Conservation (phyloP, 2,888 invertebrate species). For the Lepidochrysops patricia region DNA sequence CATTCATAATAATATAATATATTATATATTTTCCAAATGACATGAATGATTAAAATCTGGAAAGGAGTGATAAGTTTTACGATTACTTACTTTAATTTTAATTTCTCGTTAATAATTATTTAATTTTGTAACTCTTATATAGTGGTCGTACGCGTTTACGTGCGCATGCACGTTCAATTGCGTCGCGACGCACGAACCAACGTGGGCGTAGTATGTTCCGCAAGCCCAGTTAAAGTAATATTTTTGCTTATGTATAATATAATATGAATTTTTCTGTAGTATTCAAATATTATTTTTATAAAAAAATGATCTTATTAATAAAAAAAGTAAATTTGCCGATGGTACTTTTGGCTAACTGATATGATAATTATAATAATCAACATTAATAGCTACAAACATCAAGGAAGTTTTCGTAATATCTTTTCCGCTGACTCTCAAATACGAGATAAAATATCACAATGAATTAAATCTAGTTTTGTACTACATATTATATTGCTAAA, state of each 20-base stretch:
- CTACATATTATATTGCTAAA: slow-evolving; percentile 1
- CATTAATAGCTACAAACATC: background rate
- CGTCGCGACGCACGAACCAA: background rate
- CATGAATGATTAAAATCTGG: background rate
- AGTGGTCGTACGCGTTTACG: background rate
- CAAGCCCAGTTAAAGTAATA: background rate
- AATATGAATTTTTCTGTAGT: background rate
- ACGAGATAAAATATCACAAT: background rate
- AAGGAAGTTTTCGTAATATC: background rate
- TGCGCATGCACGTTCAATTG: too few relatives aligned
- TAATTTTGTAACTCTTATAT: background rate
- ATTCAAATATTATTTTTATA: background rate
- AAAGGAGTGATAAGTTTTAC: background rate
- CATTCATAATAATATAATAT: too few relatives aligned
- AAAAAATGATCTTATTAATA: background rate
- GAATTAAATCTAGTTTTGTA: background rate
- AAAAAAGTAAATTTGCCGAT: background rate
- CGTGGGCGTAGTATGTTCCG: background rate
- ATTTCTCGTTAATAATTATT: background rate
- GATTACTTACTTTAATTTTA: too few relatives aligned
- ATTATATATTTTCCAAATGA: background rate
- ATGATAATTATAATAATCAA: background rate
- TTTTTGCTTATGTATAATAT: background rate
- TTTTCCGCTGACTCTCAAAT: slow-evolving; percentile 2
- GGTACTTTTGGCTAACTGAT: background rate